Conservation (phyloP, 2,797 vertebrate genomes). For the Chaetophractus vellerosus region DNA sequence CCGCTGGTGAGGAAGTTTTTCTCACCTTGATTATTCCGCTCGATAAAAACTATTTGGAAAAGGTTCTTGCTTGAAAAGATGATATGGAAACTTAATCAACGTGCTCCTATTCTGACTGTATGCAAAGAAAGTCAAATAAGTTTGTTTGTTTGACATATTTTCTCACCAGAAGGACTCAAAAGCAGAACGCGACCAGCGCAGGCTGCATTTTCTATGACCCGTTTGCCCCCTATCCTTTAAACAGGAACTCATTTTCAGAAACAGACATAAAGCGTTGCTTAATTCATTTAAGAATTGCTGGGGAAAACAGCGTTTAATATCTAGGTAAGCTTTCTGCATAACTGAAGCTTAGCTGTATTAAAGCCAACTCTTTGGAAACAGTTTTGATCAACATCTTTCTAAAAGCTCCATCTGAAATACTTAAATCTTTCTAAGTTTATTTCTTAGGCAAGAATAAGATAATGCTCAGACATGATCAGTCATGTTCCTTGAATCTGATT, state of each 20-base stretch:
- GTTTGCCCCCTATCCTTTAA: background rate
- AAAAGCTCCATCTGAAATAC: conserved; percentile 48
- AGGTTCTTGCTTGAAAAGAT: background rate
- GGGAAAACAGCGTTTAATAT: conserved; percentile 56
- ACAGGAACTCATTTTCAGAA: conserved; percentile 29
- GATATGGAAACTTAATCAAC: background rate
- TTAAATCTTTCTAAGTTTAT: conserved; percentile 42
- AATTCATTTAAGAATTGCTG: conserved; percentile 40
- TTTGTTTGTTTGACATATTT: background rate
- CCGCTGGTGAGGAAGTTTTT: conserved; percentile 6
- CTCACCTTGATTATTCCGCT: conserved; percentile 13
- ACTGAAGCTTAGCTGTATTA: background rate
- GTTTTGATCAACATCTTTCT: background rate
- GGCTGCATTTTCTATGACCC: background rate
- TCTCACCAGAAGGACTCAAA: background rate
- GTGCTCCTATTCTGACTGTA: background rate
- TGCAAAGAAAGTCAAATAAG: conserved; percentile 20
- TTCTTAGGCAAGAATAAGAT: conserved; percentile 22
- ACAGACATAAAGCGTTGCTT: conserved; percentile 31
- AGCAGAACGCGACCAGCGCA: background rate
- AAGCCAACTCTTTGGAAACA: background rate
- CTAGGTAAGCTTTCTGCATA: background rate
- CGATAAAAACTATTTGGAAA: background rate
- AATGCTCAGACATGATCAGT: conserved; percentile 6
- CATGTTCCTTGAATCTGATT: conserved; percentile 38